These are phyloP conservation scores for Galemys pyrenaicus DNA, from an alignment of 2,113 vertebrate genomes.

Conservation along the genomic window DNA sequence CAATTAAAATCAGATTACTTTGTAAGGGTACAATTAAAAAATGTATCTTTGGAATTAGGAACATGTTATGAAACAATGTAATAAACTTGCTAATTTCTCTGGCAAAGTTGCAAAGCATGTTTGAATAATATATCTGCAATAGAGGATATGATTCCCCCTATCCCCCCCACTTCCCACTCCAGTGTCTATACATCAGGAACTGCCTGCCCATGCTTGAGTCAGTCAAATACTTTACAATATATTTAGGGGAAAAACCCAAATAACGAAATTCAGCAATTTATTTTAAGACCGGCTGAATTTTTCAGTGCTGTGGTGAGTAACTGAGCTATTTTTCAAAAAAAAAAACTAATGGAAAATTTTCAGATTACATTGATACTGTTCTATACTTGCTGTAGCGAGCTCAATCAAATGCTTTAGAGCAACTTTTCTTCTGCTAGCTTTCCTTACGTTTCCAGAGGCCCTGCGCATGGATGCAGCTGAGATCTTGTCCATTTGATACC, in stretches of 20 bases:
- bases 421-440: background rate
- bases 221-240: background rate
- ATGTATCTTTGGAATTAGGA: background rate
- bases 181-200: background rate
- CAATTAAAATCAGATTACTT: conserved; percentile 28
- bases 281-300: background rate
- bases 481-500: background rate
- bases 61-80: background rate
- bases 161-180: background rate
- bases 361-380: background rate
- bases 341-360: background rate
- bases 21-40: background rate
- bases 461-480: background rate
- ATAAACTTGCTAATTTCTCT: background rate
- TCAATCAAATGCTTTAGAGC: background rate
- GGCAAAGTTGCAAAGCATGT: background rate
- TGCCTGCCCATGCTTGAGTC: background rate
- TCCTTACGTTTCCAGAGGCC: background rate
- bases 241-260: background rate
- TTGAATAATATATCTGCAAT: background rate
- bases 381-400: background rate
- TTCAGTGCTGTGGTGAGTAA: background rate
- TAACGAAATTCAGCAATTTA: background rate
- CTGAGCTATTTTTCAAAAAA: background rate
- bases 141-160: background rate